A percentile compares a stretch with the other conserved stretches of the same genome.
These are phyloP conservation scores for Anorthoa munda DNA, from an alignment of 2,888 invertebrate genomes.

Conservation along the genomic window DNA sequence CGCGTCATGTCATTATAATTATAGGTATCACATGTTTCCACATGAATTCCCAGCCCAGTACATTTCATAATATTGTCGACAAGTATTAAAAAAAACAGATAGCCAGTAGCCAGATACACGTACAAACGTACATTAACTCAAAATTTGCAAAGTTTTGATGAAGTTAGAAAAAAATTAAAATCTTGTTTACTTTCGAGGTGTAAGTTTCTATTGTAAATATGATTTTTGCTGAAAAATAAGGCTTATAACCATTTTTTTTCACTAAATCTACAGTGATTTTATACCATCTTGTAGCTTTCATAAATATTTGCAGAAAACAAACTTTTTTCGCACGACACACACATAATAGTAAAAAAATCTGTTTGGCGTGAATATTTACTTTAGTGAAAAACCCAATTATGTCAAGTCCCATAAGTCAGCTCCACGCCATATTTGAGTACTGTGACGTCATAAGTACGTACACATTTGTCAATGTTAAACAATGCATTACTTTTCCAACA, in stretches of 20 bases:
- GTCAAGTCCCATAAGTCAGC: slow-evolving; percentile 36
- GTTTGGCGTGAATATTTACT: slow-evolving; percentile 5
- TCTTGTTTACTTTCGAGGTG: not conserved
- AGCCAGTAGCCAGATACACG: not conserved
- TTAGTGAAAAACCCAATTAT: slow-evolving; percentile 25
- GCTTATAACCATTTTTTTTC: not conserved
- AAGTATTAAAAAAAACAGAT: slow-evolving; percentile 28
- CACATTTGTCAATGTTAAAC: slow-evolving; percentile 47
- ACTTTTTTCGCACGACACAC: not conserved
- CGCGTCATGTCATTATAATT: slow-evolving; percentile 42
- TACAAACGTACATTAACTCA: not conserved
- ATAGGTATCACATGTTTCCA: slow-evolving; percentile 37
- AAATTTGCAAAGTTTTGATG: not conserved
- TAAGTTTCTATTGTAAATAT: not conserved
- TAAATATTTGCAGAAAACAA: slow-evolving; percentile 39
- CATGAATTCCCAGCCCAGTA: slow-evolving; percentile 32
- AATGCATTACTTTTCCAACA: slow-evolving; percentile 44
- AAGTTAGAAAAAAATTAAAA: not conserved
- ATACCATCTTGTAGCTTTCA: not conserved
- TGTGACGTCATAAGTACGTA: slow-evolving; percentile 32
- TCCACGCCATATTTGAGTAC: slow-evolving; percentile 41
- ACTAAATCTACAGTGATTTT: not conserved
- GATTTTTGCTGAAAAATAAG: not conserved
- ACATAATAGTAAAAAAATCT: not conserved
- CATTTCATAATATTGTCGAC: slow-evolving; percentile 32